Conservation (phyloP, 2,113 vertebrate species). For the Chaetodon trifascialis region DNA sequence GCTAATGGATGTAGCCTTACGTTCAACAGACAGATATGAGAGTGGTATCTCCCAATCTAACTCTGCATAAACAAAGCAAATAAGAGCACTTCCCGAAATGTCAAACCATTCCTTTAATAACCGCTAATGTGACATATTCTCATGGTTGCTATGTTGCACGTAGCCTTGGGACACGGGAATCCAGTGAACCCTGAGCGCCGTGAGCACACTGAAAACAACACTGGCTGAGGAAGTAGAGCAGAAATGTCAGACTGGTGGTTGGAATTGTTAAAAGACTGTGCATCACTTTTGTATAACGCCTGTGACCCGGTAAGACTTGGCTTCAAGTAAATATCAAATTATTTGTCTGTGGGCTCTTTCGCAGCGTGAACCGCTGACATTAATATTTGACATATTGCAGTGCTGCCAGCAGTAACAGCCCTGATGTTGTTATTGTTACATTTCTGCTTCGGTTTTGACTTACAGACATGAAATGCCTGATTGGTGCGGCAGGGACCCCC, state of each 20-base stretch:
- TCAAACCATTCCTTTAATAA: not conserved
- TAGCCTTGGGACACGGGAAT: conserved; percentile 35
- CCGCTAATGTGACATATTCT: conserved; percentile 11
- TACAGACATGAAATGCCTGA: conserved; percentile 38
- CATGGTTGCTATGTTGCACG: not conserved
- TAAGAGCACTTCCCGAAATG: not conserved
- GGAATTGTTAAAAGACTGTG: conserved; percentile 32
- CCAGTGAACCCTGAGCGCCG: conserved; percentile 52
- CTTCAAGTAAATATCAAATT: conserved; percentile 47
- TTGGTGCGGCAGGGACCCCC: conserved; percentile 55
- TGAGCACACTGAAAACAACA: conserved; percentile 34
- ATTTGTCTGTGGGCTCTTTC: conserved; percentile 31
- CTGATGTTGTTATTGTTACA: conserved; percentile 41
- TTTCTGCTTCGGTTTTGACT: conserved; percentile 38
- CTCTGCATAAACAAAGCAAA: not conserved
- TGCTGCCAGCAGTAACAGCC: conserved; percentile 34
- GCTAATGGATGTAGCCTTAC: not conserved
- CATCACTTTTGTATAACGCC: conserved; percentile 33
- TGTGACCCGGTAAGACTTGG: conserved; percentile 39
- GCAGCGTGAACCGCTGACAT: conserved; percentile 38
- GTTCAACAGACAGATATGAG: not conserved
- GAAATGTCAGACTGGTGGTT: conserved; percentile 57
- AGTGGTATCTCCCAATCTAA: not conserved
- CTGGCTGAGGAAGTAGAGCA: conserved; percentile 72
- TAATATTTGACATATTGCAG: conserved; percentile 63